A percentile compares a stretch with the other conserved stretches of the same genome.
These are phyloP conservation scores for Ophion ventricosus DNA, from an alignment of 2,888 invertebrate species.

Conservation along the genomic window DNA sequence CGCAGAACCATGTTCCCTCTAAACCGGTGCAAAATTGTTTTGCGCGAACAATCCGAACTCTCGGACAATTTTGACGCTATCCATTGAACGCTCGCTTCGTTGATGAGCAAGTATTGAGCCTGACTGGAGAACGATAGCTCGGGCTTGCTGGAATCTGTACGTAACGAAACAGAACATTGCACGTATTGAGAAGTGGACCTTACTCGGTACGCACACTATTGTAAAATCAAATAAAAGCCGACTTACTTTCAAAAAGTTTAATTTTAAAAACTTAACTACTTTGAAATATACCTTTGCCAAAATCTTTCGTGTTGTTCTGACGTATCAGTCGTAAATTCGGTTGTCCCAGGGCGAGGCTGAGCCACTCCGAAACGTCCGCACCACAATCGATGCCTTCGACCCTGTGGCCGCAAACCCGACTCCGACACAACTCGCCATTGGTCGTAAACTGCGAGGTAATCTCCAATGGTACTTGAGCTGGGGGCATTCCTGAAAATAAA, in stretches of 20 bases:
- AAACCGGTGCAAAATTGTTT: constrained; percentile 90
- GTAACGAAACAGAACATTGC: constrained; percentile 11
- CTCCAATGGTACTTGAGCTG: constrained; percentile 85
- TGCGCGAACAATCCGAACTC: constrained; percentile 83
- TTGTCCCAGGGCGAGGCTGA: constrained; percentile 88
- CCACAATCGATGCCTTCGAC: constrained; percentile 94
- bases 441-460: constrained; percentile 72
- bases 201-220: not conserved
- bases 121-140: constrained; percentile 90
- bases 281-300: constrained; percentile 31
- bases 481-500: constrained; percentile 83
- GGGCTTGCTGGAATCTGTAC: constrained; percentile 71
- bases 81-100: constrained; percentile 90
- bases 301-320: constrained; percentile 82
- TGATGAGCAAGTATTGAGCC: constrained; percentile 93
- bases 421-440: constrained; percentile 86
- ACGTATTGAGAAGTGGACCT: not conserved
- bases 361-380: constrained; percentile 91
- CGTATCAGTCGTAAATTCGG: constrained; percentile 89
- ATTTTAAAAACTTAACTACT: not conserved
- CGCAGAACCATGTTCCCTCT: constrained; percentile 95
- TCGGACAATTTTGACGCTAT: constrained; percentile 86
- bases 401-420: constrained; percentile 93
- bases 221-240: not conserved
- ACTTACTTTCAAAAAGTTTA: too few relatives aligned